These are phyloP conservation scores for Nannospalax galili DNA, from an alignment of 2,113 vertebrate species.

Conservation along the genomic window DNA sequence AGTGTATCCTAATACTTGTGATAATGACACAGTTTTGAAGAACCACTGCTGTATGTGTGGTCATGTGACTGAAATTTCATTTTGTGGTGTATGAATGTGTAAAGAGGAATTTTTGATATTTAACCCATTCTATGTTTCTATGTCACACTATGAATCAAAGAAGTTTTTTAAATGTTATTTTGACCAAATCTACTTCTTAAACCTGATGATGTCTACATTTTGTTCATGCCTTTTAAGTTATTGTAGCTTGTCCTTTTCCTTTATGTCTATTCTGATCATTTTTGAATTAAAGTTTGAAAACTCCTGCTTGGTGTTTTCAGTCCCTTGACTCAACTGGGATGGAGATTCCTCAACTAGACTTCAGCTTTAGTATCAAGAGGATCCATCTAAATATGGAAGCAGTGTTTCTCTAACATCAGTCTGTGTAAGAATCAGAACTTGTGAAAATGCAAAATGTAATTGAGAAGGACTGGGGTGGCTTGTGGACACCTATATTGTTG, in stretches of 20 bases:
- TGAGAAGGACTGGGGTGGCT: not conserved
- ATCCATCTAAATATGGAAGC: not conserved
- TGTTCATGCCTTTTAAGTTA: not conserved
- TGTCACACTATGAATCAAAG: not conserved
- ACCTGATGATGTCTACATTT: not conserved
- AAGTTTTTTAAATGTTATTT: not conserved
- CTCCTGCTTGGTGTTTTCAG: not conserved
- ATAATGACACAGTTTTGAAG: not conserved
- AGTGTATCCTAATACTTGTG: not conserved
- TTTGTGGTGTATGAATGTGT: not conserved
- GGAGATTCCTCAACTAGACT: not conserved
- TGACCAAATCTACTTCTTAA: not conserved
- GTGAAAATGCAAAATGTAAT: not conserved
- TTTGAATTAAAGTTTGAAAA: not conserved
- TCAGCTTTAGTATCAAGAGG: not conserved
- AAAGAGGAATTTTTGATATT: not conserved
- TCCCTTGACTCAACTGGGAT: not conserved
- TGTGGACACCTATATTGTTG: not conserved
- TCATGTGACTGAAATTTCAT: not conserved
- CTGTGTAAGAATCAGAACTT: not conserved
- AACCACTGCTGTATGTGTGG: no score
- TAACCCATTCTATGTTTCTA: not conserved
- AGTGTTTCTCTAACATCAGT: fast-evolving
- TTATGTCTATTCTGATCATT: no score
- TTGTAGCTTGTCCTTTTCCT: not conserved